Conservation (phyloP, 2,113 vertebrate genomes). For the Carollia perspicillata region DNA sequence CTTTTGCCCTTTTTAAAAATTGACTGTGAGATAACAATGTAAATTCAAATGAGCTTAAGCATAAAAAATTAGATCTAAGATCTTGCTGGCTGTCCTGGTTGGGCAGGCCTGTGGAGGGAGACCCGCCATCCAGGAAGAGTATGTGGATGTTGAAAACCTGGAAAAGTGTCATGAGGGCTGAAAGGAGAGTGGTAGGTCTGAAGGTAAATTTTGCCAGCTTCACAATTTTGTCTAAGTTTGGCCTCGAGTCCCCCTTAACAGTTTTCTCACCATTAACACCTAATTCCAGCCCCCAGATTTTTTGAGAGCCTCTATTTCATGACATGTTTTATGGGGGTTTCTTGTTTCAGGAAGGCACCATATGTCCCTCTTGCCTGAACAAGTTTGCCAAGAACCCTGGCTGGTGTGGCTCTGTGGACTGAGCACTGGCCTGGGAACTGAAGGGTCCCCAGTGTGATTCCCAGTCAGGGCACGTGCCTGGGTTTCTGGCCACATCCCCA, state of each 20-base stretch:
- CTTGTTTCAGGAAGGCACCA: slow-evolving; percentile 4
- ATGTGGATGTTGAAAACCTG: not conserved
- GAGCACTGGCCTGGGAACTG: no score
- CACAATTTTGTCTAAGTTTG: not conserved
- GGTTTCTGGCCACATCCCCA: no score
- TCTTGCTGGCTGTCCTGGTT: not conserved
- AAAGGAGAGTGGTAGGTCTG: not conserved
- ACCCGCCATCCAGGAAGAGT: not conserved
- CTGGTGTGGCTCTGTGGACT: no score
- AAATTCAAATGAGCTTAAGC: not conserved
- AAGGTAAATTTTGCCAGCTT: not conserved
- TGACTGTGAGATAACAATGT: not conserved
- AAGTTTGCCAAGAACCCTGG: not conserved
- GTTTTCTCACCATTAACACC: not conserved
- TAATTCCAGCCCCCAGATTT: not conserved
- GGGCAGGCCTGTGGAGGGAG: not conserved
- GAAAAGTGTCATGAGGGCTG: not conserved
- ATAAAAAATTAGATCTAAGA: not conserved
- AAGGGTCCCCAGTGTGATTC: no score
- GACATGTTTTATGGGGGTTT: not conserved
- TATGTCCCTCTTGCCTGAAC: not conserved
- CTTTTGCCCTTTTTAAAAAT: not conserved
- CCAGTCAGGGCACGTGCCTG: no score
- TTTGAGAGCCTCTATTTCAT: not conserved
- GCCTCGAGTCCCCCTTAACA: not conserved